Base-by-base conservation (phyloP, 2,113 vertebrate genomes). In the Shinisaurus crocodilurus region DNA sequence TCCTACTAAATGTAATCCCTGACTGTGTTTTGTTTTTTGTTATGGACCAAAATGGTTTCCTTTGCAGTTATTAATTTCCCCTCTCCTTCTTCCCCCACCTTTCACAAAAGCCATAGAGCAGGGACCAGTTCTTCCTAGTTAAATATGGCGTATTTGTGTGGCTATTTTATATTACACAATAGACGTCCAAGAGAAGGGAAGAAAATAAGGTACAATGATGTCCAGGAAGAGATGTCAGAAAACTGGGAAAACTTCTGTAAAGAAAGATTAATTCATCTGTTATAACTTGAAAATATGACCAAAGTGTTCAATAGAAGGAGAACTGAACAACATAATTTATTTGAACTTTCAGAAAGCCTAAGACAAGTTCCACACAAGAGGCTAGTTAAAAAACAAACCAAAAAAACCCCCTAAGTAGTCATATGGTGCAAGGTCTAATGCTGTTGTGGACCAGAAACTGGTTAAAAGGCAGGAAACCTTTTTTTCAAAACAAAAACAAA, bases 231-330 rank as follows among this genome's bases (percentile, higher is more conserved):
- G 18, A n/a, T 15, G 45, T 15, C 45, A 74, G 45, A 54, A 86
- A 86, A 86, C 34, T 54, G 45, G 34, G 69, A 86, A 86, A n/a
- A n/a, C 7, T 50, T n/a, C 65, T 50, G 67, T n/a, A 50, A 70
- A 70, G 67, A 34, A n/a, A 74, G 18, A 86, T 27, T 74, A 34
- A 74, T 45, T 86, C 43, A 72, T 72, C 20, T 54, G 48, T 48
- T 54, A 86, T 15, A 74, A 74, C 45, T 74, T 54, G 69, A 86
- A 86, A 86, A 74, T 86, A 74, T 86, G 69, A 86, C 69, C 85
- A 86, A 37, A 86, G 85, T 37, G 48, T 70, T 74, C 69, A 74
- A 54, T 37, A 74, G 69, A 54, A 86, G 32, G 67, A 50, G 48
- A 86, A 86, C 34, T 74, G 45, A 74, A 86, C 18, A 50, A 86